Percentiles rank a stretch among this genome's conserved stretches.
Conservation (phyloP, 92 coral and sea anemone genomes). For the Palythoa heliodiscus region DNA sequence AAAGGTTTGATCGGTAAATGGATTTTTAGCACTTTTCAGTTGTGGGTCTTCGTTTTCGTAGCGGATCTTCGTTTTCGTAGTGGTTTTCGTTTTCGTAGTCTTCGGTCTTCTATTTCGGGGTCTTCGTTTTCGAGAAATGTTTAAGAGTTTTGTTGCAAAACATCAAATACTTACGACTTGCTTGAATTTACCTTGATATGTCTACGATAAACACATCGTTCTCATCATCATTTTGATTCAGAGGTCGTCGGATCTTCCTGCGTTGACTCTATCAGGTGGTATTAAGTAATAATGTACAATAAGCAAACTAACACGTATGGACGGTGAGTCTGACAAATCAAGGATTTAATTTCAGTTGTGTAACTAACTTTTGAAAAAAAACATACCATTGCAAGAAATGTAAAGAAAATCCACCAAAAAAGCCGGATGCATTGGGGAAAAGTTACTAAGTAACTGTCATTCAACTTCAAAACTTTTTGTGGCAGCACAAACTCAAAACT, state of each 20-base stretch:
- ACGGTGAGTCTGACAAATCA: too few species aligned
- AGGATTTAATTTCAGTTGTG: too few species aligned
- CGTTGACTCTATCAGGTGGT: constrained; percentile 4
- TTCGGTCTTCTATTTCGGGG: too few species aligned
- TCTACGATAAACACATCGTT: constrained; percentile 17
- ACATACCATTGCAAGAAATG: constrained; percentile 17
- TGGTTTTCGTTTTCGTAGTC: too few species aligned
- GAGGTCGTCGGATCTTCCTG: constrained; percentile 10
- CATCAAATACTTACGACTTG: background rate
- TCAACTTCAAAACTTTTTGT: background rate
- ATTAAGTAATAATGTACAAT: too few species aligned
- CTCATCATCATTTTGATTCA: constrained; percentile 21
- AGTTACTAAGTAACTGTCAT: background rate
- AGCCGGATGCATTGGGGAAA: constrained; percentile 5
- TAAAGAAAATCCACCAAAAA: background rate
- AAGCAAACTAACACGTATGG: too few species aligned
- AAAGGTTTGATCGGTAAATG: too few species aligned
- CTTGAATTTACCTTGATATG: background rate
- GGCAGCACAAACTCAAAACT: constrained; percentile 17
- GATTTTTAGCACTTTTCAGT: too few species aligned
- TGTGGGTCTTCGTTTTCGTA: too few species aligned
- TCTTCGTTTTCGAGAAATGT: too few species aligned
- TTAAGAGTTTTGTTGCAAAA: too few species aligned
- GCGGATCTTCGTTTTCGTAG: too few species aligned
- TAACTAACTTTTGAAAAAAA: background rate